Evolutionary conservation across 2,113 vertebrate genomes (phyloP), one percentile per base, ranked within the genome.

Genomic region (Cariama cristata): DNA sequence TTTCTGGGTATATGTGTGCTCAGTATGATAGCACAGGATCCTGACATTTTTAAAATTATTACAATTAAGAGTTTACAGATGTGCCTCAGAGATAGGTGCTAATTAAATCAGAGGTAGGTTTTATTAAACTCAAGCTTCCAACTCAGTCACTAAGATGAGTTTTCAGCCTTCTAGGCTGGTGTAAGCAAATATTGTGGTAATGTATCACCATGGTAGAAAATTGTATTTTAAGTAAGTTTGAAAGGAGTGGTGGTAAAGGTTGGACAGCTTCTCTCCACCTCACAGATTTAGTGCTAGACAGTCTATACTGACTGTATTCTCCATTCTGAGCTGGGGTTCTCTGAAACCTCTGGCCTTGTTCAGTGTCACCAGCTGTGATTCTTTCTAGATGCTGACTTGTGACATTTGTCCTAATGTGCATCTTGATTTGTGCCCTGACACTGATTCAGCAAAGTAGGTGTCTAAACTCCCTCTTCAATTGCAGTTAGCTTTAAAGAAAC

Each of bases 21-120:
- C 42, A 56, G 12, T 33, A 21, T 77, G 47, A 67, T 40, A 62
- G 5, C 2, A 1, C 21, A 62, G 12, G 32, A 45, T 77, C 40
- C 35, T 35, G 32, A 50, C 5, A 56, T 53, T 71, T 64, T 71
- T 14, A 55, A 63, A 58, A 24, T 49, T 63, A 62, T 2, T 60
- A 21, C 26, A 82, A 90, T 67, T 75, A 95, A 88, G 74, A 85
- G 72, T 85, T 95, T 90, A 85, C 69, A 95, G 53, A 85, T 93
- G 71, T 84, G 49, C 10, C 20, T 85, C 24, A 32, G 24, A 18
- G 40, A 56, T 23, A 88, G 26, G 15, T 26, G 52, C 8, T 71
- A 85, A 86, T 82, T 95, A 67, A 7, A 50, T 17, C 27, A 90
- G 11, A 75, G 30, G 5, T n/a, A 75, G 55, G 5, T n/a, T 93